phyloP scores from a whole-genome alignment of 2,113 vertebrate species.

The Podarcis raffonei region DNA sequence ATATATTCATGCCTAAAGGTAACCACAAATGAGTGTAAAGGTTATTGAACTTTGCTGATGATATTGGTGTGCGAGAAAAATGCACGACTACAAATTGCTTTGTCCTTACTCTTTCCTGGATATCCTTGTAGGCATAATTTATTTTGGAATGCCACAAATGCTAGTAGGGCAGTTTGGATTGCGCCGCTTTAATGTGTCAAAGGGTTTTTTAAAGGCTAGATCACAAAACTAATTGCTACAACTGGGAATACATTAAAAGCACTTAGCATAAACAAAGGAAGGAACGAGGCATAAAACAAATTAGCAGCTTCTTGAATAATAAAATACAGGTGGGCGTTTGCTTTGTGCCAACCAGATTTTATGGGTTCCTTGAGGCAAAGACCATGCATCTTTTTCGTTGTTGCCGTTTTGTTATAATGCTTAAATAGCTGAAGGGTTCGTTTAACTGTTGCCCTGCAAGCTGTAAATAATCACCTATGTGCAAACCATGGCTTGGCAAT shows the following conservation, averaged over 20 bases:
- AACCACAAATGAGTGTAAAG: slow-evolving; percentile 7
- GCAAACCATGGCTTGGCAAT: not conserved
- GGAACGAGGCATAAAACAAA: slow-evolving; percentile 11
- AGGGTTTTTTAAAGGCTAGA: slow-evolving; percentile 12
- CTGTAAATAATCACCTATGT: not conserved
- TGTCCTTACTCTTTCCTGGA: not conserved
- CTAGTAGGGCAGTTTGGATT: slow-evolving; percentile 13
- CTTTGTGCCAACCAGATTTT: not conserved
- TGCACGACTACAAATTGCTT: not conserved
- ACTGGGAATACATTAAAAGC: not conserved
- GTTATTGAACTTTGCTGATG: not conserved
- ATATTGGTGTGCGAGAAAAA: slow-evolving; percentile 24
- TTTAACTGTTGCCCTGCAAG: not conserved
- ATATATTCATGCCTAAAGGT: slow-evolving; percentile 25
- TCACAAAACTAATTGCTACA: slow-evolving; percentile 23
- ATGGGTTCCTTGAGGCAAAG: slow-evolving; percentile 2
- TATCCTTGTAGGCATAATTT: not conserved
- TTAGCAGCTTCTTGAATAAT: slow-evolving; percentile 11
- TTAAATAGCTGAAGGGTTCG: not conserved
- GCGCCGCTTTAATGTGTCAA: slow-evolving; percentile 17
- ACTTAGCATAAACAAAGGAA: slow-evolving; percentile 25
- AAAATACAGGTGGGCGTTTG: not conserved
- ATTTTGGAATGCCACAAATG: not conserved
- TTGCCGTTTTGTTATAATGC: not conserved
- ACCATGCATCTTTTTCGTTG: not conserved